These are phyloP conservation scores for Falcunculus frontatus DNA, from an alignment of 2,113 vertebrate genomes.

Conservation along the genomic window DNA sequence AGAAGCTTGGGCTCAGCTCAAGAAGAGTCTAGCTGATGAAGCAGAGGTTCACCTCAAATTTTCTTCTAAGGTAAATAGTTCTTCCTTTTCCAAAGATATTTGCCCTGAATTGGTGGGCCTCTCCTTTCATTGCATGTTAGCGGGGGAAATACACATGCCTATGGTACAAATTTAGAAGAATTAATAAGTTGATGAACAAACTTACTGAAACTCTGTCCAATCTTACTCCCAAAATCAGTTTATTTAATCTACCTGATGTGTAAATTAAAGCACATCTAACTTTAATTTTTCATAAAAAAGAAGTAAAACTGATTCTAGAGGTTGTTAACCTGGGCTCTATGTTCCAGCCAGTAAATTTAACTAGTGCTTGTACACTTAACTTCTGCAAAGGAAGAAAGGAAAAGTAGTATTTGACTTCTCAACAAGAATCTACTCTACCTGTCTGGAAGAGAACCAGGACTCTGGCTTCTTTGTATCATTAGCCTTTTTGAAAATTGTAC, in stretches of 20 bases:
- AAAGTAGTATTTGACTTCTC: not conserved
- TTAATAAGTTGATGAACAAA: not conserved
- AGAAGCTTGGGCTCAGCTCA: conserved; percentile 93
- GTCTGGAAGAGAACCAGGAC: not conserved
- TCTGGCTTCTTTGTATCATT: not conserved
- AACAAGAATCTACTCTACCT: not conserved
- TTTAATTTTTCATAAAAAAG: not conserved
- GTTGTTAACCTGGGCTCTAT: not conserved
- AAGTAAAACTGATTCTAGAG: not conserved
- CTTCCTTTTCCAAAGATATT: not conserved
- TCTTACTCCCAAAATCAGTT: not conserved
- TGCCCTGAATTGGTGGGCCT: not conserved
- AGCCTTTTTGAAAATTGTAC: not conserved
- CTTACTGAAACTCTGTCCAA: not conserved
- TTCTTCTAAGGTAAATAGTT: conserved; percentile 88
- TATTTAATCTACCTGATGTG: not conserved
- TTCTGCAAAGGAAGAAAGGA: not conserved
- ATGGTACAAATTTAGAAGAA: not conserved
- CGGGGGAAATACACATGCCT: not conserved
- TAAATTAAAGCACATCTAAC: not conserved
- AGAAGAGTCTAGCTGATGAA: conserved; percentile 94
- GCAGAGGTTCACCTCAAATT: conserved; percentile 98
- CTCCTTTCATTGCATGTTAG: not conserved
- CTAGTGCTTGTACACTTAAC: not conserved
- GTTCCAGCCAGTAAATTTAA: not conserved